These are phyloP conservation scores for Micrastur ruficollis DNA, from an alignment of 2,797 vertebrate genomes.

Conservation along the genomic window DNA sequence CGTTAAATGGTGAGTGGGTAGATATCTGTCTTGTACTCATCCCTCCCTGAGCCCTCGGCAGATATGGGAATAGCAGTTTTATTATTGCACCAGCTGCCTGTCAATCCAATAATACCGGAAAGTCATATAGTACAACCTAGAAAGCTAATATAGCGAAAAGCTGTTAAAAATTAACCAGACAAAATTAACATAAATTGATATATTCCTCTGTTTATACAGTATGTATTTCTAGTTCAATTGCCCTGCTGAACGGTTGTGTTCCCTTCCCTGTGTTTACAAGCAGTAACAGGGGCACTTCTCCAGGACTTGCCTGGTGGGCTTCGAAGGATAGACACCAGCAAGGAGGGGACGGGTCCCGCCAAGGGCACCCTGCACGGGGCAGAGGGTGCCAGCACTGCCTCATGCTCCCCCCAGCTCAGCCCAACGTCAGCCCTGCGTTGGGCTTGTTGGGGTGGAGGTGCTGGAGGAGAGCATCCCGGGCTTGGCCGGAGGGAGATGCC, in stretches of 20 bases:
- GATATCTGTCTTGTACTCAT: constrained; percentile 85
- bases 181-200: constrained; percentile 68
- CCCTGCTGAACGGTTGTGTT: neutral
- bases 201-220: constrained; percentile 64
- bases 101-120: constrained; percentile 83
- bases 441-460: rapidly evolving
- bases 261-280: neutral
- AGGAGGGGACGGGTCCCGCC: neutral
- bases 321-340: rapidly evolving
- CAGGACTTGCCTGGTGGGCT: neutral
- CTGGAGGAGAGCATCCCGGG: rapidly evolving
- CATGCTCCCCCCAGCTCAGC: neutral
- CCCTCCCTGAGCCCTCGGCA: constrained; percentile 84
- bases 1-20: constrained; percentile 89
- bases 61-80: constrained; percentile 87
- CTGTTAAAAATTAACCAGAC: constrained; percentile 75
- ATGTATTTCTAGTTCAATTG: constrained; percentile 32
- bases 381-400: neutral
- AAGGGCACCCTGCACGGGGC: neutral
- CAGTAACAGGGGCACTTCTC: neutral
- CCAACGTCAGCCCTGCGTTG: rapidly evolving
- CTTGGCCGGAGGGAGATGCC: rapidly evolving
- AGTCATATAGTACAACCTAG: constrained; percentile 65
- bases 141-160: constrained; percentile 73
- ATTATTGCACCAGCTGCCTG: constrained; percentile 98